Percentiles rank a stretch among this genome's conserved stretches.
phyloP scores from a whole-genome alignment of 1,140 invertebrate genomes.

The Neodiprion pinetum region DNA sequence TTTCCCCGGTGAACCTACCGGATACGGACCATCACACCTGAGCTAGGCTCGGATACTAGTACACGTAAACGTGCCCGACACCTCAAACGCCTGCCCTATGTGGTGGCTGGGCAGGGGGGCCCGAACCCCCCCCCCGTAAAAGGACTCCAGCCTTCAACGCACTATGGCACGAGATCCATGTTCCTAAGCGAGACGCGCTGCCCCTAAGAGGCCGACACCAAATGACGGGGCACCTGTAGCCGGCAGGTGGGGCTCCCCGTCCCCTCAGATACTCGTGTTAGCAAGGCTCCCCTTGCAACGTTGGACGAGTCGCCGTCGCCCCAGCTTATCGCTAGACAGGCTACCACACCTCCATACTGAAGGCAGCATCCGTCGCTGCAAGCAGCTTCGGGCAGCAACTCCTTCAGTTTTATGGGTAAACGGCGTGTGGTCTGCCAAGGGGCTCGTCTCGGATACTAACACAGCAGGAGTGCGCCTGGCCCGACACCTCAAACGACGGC shows the following conservation, averaged over 20 bases:
- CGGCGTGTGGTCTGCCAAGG: not conserved
- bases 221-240: not conserved
- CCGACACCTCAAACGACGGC: not conserved
- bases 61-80: not conserved
- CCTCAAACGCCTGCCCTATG: not conserved
- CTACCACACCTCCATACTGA: not conserved
- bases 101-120: not conserved
- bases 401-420: not conserved
- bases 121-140: not conserved
- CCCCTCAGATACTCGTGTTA: not conserved
- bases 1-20: too few species aligned
- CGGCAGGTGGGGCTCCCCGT: not conserved
- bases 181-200: not conserved
- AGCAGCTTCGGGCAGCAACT: not conserved
- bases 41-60: not conserved
- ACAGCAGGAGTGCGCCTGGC: not conserved
- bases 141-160: not conserved
- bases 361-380: not conserved
- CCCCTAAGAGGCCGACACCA: not conserved
- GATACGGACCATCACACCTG: not conserved
- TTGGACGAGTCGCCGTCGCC: not conserved
- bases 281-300: not conserved
- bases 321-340: not conserved
- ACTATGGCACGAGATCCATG: not conserved
- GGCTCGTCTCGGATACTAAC: constrained; percentile 1